Evolutionary conservation across 2,797 vertebrate species (phyloP).

Genomic region (Parambassis ranga): DNA sequence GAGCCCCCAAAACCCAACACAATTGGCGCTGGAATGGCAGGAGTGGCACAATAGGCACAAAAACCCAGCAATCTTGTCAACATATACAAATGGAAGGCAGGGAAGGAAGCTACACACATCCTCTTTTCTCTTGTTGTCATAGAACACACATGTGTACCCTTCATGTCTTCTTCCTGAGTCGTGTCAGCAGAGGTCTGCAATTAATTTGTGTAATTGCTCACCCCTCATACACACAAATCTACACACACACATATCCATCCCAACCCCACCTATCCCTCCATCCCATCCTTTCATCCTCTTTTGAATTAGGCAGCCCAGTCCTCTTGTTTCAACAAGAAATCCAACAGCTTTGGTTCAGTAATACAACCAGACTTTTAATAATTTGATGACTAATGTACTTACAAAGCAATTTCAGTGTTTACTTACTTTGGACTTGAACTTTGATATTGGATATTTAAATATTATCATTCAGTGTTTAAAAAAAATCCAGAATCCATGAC

Average conservation of each 20-base stretch:
- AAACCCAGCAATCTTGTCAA: constrained; percentile 77
- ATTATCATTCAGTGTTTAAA: no score
- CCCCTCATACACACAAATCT: constrained; percentile 3
- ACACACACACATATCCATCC: constrained; percentile 23
- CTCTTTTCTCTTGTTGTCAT: constrained; percentile 76
- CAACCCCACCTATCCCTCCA: constrained; percentile 44
- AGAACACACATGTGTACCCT: constrained; percentile 58
- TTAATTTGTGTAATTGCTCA: constrained; percentile 77
- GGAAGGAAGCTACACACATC: constrained; percentile 62
- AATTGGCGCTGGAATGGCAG: constrained; percentile 71
- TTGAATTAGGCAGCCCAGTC: constrained; percentile 36
- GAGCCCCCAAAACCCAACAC: constrained; percentile 72
- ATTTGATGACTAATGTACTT: no score
- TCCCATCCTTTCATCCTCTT: constrained; percentile 33
- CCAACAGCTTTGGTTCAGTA: constrained; percentile 17
- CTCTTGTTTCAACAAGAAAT: constrained; percentile 31
- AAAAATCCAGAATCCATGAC: no score
- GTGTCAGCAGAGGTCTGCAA: constrained; percentile 75
- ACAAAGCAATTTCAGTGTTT: no score
- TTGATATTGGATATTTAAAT: no score
- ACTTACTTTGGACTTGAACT: no score
- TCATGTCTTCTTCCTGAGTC: constrained; percentile 71
- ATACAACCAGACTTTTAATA: no score
- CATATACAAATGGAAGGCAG: constrained; percentile 72
- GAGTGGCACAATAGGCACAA: constrained; percentile 75